Evolutionary conservation across 2,113 vertebrate species (phyloP).

Genomic region (Phylloscopus trochilus): DNA sequence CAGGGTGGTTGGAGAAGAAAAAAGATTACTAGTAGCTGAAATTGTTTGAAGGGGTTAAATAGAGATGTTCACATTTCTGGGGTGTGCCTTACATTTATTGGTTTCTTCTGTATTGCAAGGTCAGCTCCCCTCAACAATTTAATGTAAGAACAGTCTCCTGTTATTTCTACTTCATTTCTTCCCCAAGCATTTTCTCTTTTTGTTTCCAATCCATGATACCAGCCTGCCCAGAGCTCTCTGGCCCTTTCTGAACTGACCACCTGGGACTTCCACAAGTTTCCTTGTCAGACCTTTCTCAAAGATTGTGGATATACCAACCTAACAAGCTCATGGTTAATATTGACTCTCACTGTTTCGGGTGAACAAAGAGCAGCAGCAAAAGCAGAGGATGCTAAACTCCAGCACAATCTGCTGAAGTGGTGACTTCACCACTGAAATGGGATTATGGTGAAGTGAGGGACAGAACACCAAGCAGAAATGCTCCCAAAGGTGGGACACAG

Average conservation of each 20-base stretch:
- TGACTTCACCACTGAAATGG: not conserved
- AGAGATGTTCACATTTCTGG: fast-evolving
- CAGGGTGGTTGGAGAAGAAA: not conserved
- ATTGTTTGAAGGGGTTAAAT: not conserved
- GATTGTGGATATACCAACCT: not conserved
- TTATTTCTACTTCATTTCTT: not conserved
- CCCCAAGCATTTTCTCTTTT: not conserved
- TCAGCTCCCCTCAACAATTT: not conserved
- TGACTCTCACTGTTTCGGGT: not conserved
- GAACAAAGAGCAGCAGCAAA: not conserved
- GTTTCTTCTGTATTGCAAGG: not conserved
- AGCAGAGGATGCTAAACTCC: not conserved
- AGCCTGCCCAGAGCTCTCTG: not conserved
- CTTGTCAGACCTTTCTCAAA: not conserved
- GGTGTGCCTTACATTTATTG: not conserved
- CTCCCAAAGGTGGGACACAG: not conserved
- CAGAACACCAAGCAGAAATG: not conserved
- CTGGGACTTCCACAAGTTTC: not conserved
- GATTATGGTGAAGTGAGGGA: not conserved
- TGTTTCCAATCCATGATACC: not conserved
- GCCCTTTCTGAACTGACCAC: not conserved
- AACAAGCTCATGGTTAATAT: fast-evolving
- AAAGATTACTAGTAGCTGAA: not conserved
- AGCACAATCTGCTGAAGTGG: not conserved
- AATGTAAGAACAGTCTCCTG: not conserved